phyloP scores from a whole-genome alignment of 2,113 vertebrate species.

The Athene noctua region DNA sequence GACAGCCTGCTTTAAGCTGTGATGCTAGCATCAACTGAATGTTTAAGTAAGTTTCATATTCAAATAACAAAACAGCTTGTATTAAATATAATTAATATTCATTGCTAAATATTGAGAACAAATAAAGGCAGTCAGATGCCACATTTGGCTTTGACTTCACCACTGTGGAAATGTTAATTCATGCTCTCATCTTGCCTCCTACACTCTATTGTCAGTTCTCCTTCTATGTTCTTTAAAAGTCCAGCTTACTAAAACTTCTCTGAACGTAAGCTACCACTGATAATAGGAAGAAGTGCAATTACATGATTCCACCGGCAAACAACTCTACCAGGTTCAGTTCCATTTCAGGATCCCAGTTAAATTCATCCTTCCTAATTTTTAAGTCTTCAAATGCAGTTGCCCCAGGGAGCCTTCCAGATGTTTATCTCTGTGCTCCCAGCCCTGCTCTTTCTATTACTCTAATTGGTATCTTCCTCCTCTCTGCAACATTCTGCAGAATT shows the following conservation, averaged over 20 bases:
- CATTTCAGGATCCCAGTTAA: conserved; percentile 6
- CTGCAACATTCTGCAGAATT: not conserved
- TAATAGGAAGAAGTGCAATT: not conserved
- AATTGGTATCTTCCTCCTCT: conserved; percentile 27
- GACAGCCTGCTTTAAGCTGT: not conserved
- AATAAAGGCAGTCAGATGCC: not conserved
- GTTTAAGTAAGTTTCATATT: not conserved
- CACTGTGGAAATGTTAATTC: not conserved
- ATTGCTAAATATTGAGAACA: conserved; percentile 1
- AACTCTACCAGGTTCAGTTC: not conserved
- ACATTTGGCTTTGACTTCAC: not conserved
- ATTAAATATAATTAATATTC: not conserved
- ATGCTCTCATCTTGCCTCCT: not conserved
- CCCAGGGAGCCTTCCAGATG: conserved; percentile 36
- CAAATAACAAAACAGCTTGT: not conserved
- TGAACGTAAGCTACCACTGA: not conserved
- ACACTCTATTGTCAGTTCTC: not conserved
- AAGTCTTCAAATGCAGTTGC: conserved; percentile 27
- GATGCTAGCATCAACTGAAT: not conserved
- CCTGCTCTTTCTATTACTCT: conserved; percentile 6
- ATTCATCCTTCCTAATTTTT: conserved; percentile 11
- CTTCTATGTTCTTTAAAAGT: not conserved
- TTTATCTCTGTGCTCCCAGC: conserved; percentile 26
- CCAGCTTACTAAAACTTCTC: not conserved
- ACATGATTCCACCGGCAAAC: not conserved